Conservation (phyloP, 2,888 invertebrate species). For the Drosophila kuntzei region DNA sequence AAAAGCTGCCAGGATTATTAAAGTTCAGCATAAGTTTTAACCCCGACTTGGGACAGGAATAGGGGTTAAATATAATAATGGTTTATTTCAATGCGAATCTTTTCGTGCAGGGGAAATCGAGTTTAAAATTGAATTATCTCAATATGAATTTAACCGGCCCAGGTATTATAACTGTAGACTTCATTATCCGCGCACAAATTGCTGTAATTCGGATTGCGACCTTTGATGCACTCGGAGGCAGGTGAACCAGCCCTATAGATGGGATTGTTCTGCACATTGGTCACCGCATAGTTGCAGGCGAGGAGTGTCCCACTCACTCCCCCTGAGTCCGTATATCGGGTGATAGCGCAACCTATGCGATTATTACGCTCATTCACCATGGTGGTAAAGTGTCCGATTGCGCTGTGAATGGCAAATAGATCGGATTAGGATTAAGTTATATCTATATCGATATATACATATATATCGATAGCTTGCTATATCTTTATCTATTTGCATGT, state of each 20-base stretch:
- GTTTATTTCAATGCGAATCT: constrained; percentile 7
- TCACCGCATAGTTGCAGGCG: constrained; percentile 73
- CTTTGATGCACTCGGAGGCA: constrained; percentile 57
- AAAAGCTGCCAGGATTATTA: not conserved
- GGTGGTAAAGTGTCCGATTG: constrained; percentile 70
- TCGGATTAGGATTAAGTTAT: not conserved
- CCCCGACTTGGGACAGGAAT: constrained; percentile 33
- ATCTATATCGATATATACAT: not conserved
- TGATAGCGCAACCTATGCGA: constrained; percentile 70
- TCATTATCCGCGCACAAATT: constrained; percentile 64
- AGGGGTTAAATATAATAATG: not conserved
- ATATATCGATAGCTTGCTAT: not conserved
- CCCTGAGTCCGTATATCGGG: constrained; percentile 53
- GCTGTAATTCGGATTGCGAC: constrained; percentile 58
- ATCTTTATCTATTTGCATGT: too few species aligned
- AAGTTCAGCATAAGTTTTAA: not conserved
- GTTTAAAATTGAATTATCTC: not conserved
- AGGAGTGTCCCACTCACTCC: constrained; percentile 55
- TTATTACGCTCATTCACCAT: constrained; percentile 70
- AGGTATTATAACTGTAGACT: constrained; percentile 61
- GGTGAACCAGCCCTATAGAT: constrained; percentile 65
- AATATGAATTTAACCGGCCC: constrained; percentile 37
- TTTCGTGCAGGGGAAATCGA: constrained; percentile 14
- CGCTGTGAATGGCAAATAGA: constrained; percentile 33
- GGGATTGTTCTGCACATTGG: constrained; percentile 64